A percentile compares a stretch with the other conserved stretches of the same genome.
These are phyloP conservation scores for Pinna nobilis DNA, from an alignment of 1,140 invertebrate genomes.

Conservation along the genomic window DNA sequence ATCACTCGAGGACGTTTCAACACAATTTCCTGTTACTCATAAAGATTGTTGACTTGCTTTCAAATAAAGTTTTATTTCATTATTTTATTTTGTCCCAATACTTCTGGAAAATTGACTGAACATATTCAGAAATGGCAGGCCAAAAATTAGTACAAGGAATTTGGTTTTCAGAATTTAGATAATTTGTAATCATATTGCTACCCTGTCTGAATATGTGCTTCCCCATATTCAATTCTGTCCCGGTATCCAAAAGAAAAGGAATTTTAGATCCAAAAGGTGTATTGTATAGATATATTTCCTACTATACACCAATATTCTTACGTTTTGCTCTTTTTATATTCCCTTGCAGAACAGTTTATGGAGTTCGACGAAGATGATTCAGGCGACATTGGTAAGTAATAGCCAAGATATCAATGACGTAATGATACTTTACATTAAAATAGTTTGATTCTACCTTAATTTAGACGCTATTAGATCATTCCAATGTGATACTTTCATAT, in stretches of 20 bases:
- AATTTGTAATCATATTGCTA: neutral
- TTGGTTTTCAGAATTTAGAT: neutral
- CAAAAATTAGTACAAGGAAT: too few relatives aligned
- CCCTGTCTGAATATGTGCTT: neutral
- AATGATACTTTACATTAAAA: neutral
- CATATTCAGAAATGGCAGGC: too few relatives aligned
- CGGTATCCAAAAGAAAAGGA: neutral
- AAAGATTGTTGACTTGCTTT: too few relatives aligned
- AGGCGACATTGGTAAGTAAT: slow-evolving; percentile 65
- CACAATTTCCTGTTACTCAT: too few relatives aligned
- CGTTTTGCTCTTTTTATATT: slow-evolving; percentile 21
- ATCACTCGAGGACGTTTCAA: too few relatives aligned
- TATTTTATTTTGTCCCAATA: neutral
- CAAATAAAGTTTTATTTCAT: neutral
- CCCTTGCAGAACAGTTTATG: slow-evolving; percentile 62
- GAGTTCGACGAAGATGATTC: slow-evolving; percentile 63
- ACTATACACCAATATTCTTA: too few relatives aligned
- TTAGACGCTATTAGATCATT: neutral
- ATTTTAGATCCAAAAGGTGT: neutral
- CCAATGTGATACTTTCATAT: neutral
- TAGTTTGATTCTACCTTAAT: neutral
- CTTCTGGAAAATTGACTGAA: too few relatives aligned
- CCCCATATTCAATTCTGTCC: neutral
- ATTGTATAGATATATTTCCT: neutral
- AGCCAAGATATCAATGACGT: neutral